Conservation (phyloP, 1,140 invertebrate genomes). For the Drosophila bocki region DNA sequence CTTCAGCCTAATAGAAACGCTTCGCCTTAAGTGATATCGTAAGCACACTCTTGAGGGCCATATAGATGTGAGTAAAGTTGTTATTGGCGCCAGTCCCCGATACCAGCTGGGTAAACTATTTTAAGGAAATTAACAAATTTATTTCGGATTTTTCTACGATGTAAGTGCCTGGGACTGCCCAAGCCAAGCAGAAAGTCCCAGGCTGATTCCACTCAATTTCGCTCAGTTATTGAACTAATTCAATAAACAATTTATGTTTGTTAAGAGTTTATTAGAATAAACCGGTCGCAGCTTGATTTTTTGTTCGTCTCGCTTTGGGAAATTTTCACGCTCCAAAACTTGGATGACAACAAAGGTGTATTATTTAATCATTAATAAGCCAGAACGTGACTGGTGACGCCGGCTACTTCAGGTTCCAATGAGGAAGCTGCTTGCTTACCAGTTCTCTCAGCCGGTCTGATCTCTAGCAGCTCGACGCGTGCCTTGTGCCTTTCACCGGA, state of each 20-base stretch:
- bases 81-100: neutral
- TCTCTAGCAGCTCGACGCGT: conserved; percentile 19
- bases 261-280: conserved; percentile 38
- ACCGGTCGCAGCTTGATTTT: conserved; percentile 39
- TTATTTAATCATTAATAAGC: conserved; percentile 43
- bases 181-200: neutral
- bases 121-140: conserved; percentile 12
- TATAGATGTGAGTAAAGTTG: neutral
- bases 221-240: conserved; percentile 44
- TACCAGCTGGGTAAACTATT: conserved; percentile 7
- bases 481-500: conserved; percentile 40
- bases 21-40: neutral
- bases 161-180: neutral
- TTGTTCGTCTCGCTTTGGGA: conserved; percentile 11
- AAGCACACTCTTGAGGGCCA: conserved; percentile 6
- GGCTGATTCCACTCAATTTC: conserved; percentile 15
- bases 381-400: conserved; percentile 44
- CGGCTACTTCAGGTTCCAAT: conserved; percentile 40
- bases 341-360: conserved; percentile 22
- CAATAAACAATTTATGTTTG: conserved; percentile 44
- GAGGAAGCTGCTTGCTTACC: conserved; percentile 24
- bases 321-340: conserved; percentile 27
- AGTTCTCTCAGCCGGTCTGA: conserved; percentile 36
- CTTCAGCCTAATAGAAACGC: neutral
- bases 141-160: neutral